Conservation (phyloP, 2,113 vertebrate species). For the Xyliphius kryptos region DNA sequence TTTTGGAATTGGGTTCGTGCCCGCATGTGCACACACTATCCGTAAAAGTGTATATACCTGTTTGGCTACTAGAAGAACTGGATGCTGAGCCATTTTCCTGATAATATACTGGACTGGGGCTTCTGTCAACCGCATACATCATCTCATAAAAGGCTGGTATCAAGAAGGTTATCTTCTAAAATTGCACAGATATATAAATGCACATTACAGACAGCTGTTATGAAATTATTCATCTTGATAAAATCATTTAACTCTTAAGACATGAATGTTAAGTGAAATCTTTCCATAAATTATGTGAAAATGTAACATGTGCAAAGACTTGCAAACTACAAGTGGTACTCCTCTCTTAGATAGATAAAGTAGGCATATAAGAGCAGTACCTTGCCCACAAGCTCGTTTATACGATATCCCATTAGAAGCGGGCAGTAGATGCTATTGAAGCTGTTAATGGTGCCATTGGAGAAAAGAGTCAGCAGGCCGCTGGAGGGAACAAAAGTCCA, state of each 20-base stretch:
- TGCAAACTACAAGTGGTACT: too few species aligned
- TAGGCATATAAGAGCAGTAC: conserved; percentile 50
- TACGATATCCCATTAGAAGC: conserved; percentile 77
- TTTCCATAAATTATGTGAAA: too few species aligned
- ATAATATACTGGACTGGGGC: conserved; percentile 38
- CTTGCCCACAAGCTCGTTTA: conserved; percentile 77
- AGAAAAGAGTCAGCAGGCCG: conserved; percentile 72
- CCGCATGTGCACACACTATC: too few species aligned
- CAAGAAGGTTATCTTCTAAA: conserved; percentile 80
- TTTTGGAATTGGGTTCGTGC: too few species aligned
- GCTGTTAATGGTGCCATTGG: conserved; percentile 76
- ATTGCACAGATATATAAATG: conserved; percentile 17
- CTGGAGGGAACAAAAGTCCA: conserved; percentile 77
- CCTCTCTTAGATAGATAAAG: background rate
- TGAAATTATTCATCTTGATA: too few species aligned
- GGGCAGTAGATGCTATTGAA: conserved; percentile 74
- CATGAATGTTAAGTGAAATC: too few species aligned
- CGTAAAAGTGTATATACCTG: background rate
- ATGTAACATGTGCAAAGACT: background rate
- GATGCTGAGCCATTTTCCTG: conserved; percentile 15
- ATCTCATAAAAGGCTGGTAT: conserved; percentile 83
- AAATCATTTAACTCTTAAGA: too few species aligned
- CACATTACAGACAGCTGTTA: background rate
- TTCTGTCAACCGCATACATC: conserved; percentile 55
- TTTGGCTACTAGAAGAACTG: conserved; percentile 23